Percentiles rank a stretch among this genome's conserved stretches.
These are phyloP conservation scores for Nematopogon swammerdamellus DNA, from an alignment of 2,888 invertebrate species.

Conservation along the genomic window DNA sequence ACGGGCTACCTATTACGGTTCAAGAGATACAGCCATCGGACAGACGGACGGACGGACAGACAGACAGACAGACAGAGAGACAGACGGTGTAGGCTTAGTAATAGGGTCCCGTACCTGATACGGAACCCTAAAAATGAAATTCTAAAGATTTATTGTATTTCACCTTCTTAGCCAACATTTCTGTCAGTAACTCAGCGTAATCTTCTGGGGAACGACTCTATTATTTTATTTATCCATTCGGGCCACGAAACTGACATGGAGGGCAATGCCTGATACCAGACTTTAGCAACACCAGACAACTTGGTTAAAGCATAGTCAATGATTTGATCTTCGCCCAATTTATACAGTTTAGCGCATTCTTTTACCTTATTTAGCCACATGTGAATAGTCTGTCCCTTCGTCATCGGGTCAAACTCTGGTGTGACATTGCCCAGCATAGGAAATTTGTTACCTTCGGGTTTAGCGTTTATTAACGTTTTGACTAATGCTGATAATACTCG, in stretches of 20 bases:
- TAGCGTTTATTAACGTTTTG: neutral
- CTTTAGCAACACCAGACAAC: conserved; percentile 7
- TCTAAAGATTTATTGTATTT: conserved; percentile 8
- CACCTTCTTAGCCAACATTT: conserved; percentile 8
- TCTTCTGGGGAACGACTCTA: conserved; percentile 11
- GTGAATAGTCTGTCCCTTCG: conserved; percentile 8
- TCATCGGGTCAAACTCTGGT: conserved; percentile 11
- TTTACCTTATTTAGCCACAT: conserved; percentile 10
- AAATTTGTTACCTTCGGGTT: conserved; percentile 8
- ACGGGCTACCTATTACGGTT: too few species aligned
- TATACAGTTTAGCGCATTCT: conserved; percentile 8
- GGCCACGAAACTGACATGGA: conserved; percentile 8
- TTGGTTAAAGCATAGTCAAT: conserved; percentile 10
- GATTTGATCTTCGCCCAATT: conserved; percentile 7
- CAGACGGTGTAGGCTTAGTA: too few species aligned
- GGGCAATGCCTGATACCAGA: conserved; percentile 10
- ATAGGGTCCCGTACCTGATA: too few species aligned
- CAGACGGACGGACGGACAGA: too few species aligned
- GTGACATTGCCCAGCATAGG: conserved; percentile 9
- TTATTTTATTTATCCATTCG: conserved; percentile 9
- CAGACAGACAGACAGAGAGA: too few species aligned
- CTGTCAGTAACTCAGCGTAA: conserved; percentile 9
- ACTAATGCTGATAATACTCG: neutral
- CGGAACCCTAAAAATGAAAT: conserved; percentile 8
- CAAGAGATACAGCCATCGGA: too few species aligned